Evolutionary conservation across 2,113 vertebrate species (phyloP).

Genomic region (Antigone vipio): DNA sequence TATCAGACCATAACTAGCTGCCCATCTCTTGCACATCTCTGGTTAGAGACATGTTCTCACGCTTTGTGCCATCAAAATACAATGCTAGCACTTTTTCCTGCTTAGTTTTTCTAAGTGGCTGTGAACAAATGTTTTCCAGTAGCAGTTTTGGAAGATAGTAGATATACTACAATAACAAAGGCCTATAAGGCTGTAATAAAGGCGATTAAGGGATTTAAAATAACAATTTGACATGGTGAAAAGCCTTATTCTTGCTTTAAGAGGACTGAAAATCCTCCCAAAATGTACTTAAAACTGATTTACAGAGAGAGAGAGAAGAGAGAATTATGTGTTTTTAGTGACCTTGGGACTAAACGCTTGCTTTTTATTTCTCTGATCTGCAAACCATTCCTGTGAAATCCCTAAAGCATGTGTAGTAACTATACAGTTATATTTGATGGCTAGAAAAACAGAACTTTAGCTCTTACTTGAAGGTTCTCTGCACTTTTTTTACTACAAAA

Average conservation of each 20-base stretch:
- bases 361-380: no score
- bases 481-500: neutral
- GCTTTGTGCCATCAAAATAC: neutral
- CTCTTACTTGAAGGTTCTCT: conserved; percentile 28
- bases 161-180: neutral
- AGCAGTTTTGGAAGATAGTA: conserved; percentile 30
- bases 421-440: conserved; percentile 56
- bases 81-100: neutral
- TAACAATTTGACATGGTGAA: conserved; percentile 36
- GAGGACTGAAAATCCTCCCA: neutral
- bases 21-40: neutral
- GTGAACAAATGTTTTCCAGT: conserved; percentile 44
- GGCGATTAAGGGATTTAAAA: conserved; percentile 41
- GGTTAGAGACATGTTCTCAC: neutral
- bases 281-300: neutral
- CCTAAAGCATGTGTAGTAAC: conserved; percentile 47
- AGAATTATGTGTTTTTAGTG: conserved; percentile 47
- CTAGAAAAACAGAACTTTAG: conserved; percentile 49
- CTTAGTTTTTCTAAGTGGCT: conserved; percentile 13
- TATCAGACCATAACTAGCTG: neutral
- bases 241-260: conserved; percentile 7
- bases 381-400: no score
- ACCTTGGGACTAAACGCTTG: conserved; percentile 58
- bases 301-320: neutral
- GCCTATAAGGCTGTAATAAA: neutral